Evolutionary conservation across 1,140 invertebrate genomes (phyloP).

Genomic region (Teleogryllus occipitalis): DNA sequence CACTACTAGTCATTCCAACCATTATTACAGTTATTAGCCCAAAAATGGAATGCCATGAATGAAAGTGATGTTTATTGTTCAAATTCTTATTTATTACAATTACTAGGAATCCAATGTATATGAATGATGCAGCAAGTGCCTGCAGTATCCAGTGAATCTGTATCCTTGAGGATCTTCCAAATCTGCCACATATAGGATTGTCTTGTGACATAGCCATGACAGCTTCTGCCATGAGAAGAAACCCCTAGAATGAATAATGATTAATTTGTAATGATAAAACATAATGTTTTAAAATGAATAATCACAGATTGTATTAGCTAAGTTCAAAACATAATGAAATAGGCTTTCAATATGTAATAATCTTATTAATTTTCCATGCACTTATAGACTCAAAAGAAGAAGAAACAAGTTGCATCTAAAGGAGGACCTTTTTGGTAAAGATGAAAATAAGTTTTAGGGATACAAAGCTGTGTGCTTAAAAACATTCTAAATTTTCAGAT

Average conservation of each 20-base stretch:
- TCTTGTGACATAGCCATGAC: conserved; percentile 19
- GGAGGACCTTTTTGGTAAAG: too few species aligned
- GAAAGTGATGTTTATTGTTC: conserved; percentile 17
- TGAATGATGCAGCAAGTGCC: conserved; percentile 16
- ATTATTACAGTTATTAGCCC: conserved; percentile 10
- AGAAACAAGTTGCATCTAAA: background rate
- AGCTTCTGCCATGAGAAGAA: conserved; percentile 19
- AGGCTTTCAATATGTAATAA: background rate
- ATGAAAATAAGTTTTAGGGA: too few species aligned
- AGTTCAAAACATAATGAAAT: background rate
- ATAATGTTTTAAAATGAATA: too few species aligned
- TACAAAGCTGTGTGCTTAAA: too few species aligned
- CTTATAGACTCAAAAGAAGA: background rate
- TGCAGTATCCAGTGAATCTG: conserved; percentile 18
- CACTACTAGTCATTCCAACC: conserved; percentile 15
- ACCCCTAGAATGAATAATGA: conserved; percentile 7
- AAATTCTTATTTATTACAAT: conserved; percentile 19
- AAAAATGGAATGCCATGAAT: conserved; percentile 11
- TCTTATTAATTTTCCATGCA: background rate
- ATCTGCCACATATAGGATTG: conserved; percentile 8
- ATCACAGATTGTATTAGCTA: background rate
- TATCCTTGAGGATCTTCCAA: conserved; percentile 9
- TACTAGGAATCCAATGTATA: conserved; percentile 17
- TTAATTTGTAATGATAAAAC: too few species aligned
- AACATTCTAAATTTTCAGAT: too few species aligned